Evolutionary conservation across 2,113 vertebrate genomes (phyloP).

Genomic region (Sterna hirundo): DNA sequence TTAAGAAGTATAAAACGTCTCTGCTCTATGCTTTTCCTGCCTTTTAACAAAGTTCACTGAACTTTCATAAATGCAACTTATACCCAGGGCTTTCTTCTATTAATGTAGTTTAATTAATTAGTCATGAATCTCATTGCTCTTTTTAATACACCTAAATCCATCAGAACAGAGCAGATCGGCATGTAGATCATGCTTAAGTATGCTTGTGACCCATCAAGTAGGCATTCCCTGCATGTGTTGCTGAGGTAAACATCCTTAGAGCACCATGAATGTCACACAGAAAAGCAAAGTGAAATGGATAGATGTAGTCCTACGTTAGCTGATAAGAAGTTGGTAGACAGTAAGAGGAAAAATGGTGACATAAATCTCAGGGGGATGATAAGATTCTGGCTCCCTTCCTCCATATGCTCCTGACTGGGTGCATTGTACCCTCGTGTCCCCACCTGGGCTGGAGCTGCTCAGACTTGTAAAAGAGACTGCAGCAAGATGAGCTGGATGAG

Average conservation of each 20-base stretch:
- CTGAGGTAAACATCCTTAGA: neutral
- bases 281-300: neutral
- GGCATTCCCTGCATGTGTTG: neutral
- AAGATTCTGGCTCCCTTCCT: neutral
- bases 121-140: neutral
- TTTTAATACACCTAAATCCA: neutral
- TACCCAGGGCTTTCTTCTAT: neutral
- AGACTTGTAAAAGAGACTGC: neutral
- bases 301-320: neutral
- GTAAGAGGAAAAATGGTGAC: fast-evolving
- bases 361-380: neutral
- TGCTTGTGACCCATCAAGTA: neutral
- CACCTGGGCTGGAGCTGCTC: neutral
- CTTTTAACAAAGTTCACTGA: neutral
- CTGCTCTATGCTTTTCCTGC: neutral
- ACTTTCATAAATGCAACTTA: neutral
- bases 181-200: neutral
- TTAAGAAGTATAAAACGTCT: neutral
- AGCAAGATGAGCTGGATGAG: neutral
- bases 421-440: neutral
- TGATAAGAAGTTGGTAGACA: neutral
- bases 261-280: neutral
- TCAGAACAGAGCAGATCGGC: neutral
- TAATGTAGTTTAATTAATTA: neutral
- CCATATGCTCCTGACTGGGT: neutral